Percentiles rank a stretch among this genome's conserved stretches.
phyloP scores from a whole-genome alignment of 2,888 invertebrate genomes.

The Macaria notata region DNA sequence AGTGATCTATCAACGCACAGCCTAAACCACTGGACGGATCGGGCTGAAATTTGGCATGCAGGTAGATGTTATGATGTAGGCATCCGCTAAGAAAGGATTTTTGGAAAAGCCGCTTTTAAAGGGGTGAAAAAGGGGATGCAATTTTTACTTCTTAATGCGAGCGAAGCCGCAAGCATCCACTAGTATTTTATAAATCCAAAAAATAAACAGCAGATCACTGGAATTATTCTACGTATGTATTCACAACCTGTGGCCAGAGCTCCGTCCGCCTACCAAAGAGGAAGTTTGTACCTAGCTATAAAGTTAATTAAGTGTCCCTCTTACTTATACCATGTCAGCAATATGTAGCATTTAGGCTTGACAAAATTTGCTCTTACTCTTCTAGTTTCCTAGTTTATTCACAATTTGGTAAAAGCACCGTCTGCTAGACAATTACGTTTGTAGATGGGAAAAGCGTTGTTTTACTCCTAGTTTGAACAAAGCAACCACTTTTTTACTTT shows the following conservation, averaged over 20 bases:
- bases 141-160: no score
- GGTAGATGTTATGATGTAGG: no score
- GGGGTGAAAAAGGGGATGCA: no score
- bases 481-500: constrained; percentile 1
- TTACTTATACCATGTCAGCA: constrained; percentile 50
- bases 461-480: constrained; percentile 6
- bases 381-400: constrained; percentile 39
- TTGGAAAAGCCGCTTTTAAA: no score
- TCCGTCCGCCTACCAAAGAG: constrained; percentile 32
- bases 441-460: constrained; percentile 7
- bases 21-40: no score
- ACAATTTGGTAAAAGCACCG: constrained; percentile 39
- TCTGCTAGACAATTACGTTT: constrained; percentile 29
- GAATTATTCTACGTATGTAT: constrained; percentile 18
- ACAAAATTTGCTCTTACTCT: constrained; percentile 51
- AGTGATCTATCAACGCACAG: no score
- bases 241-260: constrained; percentile 15
- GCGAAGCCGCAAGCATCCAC: no score
- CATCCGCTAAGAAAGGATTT: no score
- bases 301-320: constrained; percentile 67
- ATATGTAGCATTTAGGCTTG: constrained; percentile 51
- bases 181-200: no score
- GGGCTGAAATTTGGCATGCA: no score
- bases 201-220: no score
- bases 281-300: constrained; percentile 65